Conservation (phyloP, 2,113 vertebrate species). For the Melanerpes formicivorus region DNA sequence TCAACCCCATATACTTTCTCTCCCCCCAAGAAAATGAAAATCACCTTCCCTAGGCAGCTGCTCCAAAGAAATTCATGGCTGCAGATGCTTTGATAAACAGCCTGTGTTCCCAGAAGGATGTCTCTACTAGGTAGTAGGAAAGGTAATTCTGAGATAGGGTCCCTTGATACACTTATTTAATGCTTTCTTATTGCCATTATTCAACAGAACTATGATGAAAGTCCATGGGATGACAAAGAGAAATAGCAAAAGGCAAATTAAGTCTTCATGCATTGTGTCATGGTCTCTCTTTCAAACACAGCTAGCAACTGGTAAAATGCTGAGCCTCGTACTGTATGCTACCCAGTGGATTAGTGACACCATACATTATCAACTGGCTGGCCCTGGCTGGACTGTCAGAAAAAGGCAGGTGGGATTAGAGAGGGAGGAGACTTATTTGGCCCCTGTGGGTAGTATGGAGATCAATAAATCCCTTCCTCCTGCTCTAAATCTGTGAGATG, state of each 20-base stretch:
- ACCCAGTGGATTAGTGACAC: background rate
- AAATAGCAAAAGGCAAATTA: constrained; percentile 11
- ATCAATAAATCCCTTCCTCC: constrained; percentile 7
- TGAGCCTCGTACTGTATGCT: background rate
- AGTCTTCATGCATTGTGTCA: background rate
- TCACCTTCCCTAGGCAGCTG: background rate
- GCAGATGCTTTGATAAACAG: background rate
- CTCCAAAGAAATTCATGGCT: background rate
- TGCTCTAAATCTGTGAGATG: constrained; percentile 26
- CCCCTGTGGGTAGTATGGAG: background rate
- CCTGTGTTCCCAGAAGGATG: background rate
- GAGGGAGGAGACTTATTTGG: background rate
- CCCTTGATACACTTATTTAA: background rate
- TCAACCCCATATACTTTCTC: background rate
- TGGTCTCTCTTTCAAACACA: background rate
- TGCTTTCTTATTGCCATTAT: background rate
- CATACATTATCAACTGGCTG: background rate
- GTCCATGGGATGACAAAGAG: background rate
- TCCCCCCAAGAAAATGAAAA: background rate
- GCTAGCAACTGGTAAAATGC: background rate
- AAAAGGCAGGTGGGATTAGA: background rate
- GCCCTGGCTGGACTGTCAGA: background rate
- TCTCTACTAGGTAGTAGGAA: background rate
- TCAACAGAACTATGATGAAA: constrained; percentile 6
- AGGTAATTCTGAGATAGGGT: background rate